Conservation (phyloP, 2,888 invertebrate genomes). For the Xestia rhomboidea region DNA sequence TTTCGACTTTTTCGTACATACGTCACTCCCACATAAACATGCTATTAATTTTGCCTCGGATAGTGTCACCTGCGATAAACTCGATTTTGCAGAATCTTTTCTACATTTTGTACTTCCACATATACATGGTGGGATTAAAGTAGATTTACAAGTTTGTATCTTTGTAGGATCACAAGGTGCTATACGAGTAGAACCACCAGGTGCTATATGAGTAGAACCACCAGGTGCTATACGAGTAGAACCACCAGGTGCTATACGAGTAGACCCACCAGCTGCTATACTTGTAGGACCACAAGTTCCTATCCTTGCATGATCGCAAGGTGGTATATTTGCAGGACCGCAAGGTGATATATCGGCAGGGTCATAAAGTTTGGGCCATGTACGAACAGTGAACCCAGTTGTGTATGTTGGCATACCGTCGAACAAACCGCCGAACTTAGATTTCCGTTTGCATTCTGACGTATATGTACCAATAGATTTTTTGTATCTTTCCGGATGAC, state of each 20-base stretch:
- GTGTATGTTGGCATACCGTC: conserved; percentile 44
- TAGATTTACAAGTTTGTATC: neutral
- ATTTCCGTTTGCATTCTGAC: neutral
- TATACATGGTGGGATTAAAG: conserved; percentile 10
- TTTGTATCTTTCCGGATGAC: neutral
- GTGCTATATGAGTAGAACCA: neutral
- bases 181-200: too few species aligned
- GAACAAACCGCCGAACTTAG: neutral
- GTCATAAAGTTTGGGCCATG: neutral
- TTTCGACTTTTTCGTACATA: conserved; percentile 42
- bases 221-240: neutral
- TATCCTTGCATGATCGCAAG: neutral
- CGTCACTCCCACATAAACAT: conserved; percentile 47
- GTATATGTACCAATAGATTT: neutral
- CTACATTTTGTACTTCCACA: conserved; percentile 47
- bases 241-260: neutral
- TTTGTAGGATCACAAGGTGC: neutral
- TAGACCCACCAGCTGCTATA: neutral
- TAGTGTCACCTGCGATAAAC: conserved; percentile 37
- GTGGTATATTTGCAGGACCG: neutral
- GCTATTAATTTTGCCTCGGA: conserved; percentile 42
- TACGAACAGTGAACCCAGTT: neutral
- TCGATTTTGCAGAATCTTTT: conserved; percentile 12
- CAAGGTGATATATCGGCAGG: neutral
- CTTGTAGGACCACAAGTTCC: neutral